Percentiles rank a stretch among this genome's conserved stretches.
Evolutionary conservation across 1,140 invertebrate genomes (phyloP).

Genomic region (Macrotrachela quadricornifera): DNA sequence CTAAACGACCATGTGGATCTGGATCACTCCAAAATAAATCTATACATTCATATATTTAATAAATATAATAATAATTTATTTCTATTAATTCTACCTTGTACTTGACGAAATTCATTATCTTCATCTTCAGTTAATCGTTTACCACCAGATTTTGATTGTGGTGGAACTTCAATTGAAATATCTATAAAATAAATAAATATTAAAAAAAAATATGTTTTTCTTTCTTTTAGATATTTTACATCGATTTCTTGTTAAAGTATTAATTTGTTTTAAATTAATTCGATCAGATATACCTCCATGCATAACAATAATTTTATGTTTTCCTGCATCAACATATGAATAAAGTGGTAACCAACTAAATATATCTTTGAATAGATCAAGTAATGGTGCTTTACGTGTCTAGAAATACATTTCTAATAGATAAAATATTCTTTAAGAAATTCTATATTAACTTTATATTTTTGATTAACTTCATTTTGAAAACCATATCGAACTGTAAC

Average conservation of each 20-base stretch:
- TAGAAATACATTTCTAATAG: no score
- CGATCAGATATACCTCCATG: background rate
- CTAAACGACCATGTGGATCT: conserved; percentile 31
- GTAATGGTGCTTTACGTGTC: conserved; percentile 46
- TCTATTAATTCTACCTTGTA: no score
- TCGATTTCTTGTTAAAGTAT: background rate
- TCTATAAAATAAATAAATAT: no score
- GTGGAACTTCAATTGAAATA: no score
- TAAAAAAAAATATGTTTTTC: background rate
- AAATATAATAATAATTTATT: no score
- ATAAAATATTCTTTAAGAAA: no score
- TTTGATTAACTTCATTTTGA: conserved; percentile 59
- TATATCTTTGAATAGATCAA: conserved; percentile 57
- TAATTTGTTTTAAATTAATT: background rate
- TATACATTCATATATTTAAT: background rate
- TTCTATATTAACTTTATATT: conserved; percentile 40
- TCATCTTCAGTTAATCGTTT: no score
- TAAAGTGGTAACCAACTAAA: conserved; percentile 54
- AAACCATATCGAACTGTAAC: conserved; percentile 45
- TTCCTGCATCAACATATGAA: background rate
- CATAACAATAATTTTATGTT: background rate
- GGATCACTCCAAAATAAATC: conserved; percentile 80
- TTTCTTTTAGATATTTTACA: background rate
- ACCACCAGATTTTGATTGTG: no score
- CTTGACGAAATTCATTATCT: no score